Evolutionary conservation across 2,888 invertebrate genomes (phyloP).

Genomic region (Clostera curtula): DNA sequence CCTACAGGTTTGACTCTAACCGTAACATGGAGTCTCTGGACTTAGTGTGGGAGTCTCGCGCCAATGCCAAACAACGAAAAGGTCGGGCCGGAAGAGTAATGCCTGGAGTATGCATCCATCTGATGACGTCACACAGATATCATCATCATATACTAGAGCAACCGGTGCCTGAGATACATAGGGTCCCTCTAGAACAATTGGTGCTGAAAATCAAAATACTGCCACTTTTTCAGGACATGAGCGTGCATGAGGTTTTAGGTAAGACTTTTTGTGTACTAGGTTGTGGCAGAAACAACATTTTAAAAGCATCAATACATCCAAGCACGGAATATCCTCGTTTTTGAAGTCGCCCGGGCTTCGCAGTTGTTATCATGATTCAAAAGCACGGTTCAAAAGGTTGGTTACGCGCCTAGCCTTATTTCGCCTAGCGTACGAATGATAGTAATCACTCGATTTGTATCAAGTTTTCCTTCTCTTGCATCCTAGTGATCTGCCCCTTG

Average conservation of each 20-base stretch:
- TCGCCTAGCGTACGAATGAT: too few relatives aligned
- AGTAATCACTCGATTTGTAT: too few relatives aligned
- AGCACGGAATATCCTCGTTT: too few relatives aligned
- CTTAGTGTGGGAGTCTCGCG: constrained; percentile 91
- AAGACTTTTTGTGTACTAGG: constrained; percentile 14
- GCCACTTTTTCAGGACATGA: constrained; percentile 60
- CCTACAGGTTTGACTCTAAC: constrained; percentile 81
- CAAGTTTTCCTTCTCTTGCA: too few relatives aligned
- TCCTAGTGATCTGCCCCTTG: too few relatives aligned
- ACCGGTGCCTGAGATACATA: constrained; percentile 91
- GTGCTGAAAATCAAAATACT: constrained; percentile 84
- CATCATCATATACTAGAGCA: constrained; percentile 79
- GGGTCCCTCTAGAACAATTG: constrained; percentile 90
- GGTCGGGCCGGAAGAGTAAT: constrained; percentile 94
- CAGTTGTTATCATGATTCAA: too few relatives aligned
- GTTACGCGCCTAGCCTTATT: too few relatives aligned
- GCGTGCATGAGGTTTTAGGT: constrained; percentile 73
- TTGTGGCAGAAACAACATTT: neutral
- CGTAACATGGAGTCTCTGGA: constrained; percentile 92
- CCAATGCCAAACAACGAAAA: constrained; percentile 91
- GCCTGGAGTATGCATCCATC: constrained; percentile 90
- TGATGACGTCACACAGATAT: constrained; percentile 86
- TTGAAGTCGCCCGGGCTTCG: too few relatives aligned
- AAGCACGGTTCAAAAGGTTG: too few relatives aligned
- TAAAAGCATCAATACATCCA: neutral